These are phyloP conservation scores for Tyrannus savana DNA, from an alignment of 2,113 vertebrate genomes.

Conservation along the genomic window DNA sequence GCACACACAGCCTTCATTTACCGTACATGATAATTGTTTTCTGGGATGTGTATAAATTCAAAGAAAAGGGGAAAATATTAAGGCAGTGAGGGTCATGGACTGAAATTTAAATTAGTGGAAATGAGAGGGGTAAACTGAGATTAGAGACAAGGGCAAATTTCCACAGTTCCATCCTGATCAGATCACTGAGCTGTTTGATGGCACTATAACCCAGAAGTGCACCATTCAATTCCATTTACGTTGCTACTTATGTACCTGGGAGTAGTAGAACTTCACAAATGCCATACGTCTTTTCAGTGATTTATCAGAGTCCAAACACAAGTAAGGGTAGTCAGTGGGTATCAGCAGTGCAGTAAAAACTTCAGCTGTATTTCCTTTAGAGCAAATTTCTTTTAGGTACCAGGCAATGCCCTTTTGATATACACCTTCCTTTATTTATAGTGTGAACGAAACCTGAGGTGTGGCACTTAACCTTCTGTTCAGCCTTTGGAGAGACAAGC, in stretches of 20 bases:
- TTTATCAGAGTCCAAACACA: not conserved
- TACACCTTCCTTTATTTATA: not conserved
- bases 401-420: not conserved
- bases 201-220: not conserved
- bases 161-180: not conserved
- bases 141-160: not conserved
- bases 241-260: not conserved
- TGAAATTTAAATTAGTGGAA: not conserved
- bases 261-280: not conserved
- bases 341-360: not conserved
- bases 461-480: not conserved
- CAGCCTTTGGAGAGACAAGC: not conserved
- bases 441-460: not conserved
- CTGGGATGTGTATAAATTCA: not conserved
- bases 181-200: not conserved
- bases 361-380: not conserved
- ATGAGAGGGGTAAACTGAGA: not conserved
- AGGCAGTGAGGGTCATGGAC: not conserved
- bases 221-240: not conserved
- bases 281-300: not conserved
- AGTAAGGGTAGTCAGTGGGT: not conserved
- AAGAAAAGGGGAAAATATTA: not conserved
- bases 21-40: not conserved
- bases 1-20: not conserved
- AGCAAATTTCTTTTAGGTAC: not conserved